These are phyloP conservation scores for Nanger granti DNA, from an alignment of 2,113 vertebrate genomes.

Conservation along the genomic window DNA sequence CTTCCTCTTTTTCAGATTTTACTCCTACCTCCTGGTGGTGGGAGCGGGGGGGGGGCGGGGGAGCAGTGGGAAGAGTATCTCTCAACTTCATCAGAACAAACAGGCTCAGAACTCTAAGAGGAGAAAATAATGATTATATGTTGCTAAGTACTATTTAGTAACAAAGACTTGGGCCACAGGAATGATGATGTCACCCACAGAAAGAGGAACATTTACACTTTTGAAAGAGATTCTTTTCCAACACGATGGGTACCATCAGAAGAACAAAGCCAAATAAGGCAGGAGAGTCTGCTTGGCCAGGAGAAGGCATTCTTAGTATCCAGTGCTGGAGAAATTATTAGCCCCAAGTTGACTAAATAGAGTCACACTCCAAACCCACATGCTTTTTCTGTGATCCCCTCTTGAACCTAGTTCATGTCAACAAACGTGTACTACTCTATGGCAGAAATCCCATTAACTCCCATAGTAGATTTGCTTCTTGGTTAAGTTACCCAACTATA, in stretches of 20 bases:
- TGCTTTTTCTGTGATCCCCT: neutral
- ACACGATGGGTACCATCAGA: neutral
- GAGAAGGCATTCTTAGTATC: neutral
- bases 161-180: neutral
- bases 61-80: neutral
- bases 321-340: neutral
- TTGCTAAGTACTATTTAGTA: conserved; percentile 11
- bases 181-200: neutral
- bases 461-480: neutral
- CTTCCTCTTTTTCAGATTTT: neutral
- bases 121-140: neutral
- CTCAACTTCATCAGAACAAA: neutral
- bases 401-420: neutral
- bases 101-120: neutral
- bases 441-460: neutral
- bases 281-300: neutral
- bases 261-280: conserved; percentile 20
- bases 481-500: neutral
- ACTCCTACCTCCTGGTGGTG: neutral
- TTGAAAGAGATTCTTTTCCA: conserved; percentile 18
- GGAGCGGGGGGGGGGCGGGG: neutral
- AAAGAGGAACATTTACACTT: neutral
- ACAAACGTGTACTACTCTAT: neutral
- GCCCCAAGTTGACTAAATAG: neutral
- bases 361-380: neutral